Evolutionary conservation across 2,888 invertebrate genomes (phyloP), one percentile per base, ranked within the genome.

Genomic region (Teinopalpus imperialis): DNA sequence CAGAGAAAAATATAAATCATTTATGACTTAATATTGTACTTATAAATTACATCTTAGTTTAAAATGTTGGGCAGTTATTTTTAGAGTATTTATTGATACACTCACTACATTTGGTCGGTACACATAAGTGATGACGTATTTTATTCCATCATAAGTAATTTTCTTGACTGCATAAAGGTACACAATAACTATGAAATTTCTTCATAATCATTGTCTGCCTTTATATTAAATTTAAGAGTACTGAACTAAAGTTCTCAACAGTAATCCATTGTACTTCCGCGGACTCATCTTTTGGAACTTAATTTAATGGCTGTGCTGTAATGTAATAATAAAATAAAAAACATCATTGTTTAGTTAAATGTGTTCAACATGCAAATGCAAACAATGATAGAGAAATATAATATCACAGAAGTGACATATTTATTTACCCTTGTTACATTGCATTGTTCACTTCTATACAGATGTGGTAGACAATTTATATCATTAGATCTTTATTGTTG

Each of bases 281-380:
- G 9, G 36, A 14, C 26, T 36, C 24, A 9, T 23, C 24, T 8
- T 9, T n/a, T 8, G n/a, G n/a, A 8, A 12, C 24, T 34, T 24
- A 20, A 60, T 64, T 70, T 61, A 70, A 80, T 76, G 83, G 82
- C 83, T 83, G 83, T 83, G 82, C 76, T 58, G 51, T 43, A 52
- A 52, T 56, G 43, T 54, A 52, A 36, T 52, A 23, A 31, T 21
- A 14, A 40, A 13, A 9, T n/a, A n/a, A n/a, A n/a, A n/a, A n/a
- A n/a, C n/a, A n/a, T n/a, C n/a, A n/a, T n/a, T n/a, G n/a, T n/a
- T 21, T 1, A 21, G 10, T 26, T 20, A 23, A 7, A 24, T 4
- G 6, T 20, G 6, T 10, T 20, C 6, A 21, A 12, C 34, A 5
- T 32, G 4, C 7, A 34, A 8, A 32, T 2, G 6, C 8, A 20